phyloP scores from a whole-genome alignment of 2,113 vertebrate species.

The Motacilla alba region DNA sequence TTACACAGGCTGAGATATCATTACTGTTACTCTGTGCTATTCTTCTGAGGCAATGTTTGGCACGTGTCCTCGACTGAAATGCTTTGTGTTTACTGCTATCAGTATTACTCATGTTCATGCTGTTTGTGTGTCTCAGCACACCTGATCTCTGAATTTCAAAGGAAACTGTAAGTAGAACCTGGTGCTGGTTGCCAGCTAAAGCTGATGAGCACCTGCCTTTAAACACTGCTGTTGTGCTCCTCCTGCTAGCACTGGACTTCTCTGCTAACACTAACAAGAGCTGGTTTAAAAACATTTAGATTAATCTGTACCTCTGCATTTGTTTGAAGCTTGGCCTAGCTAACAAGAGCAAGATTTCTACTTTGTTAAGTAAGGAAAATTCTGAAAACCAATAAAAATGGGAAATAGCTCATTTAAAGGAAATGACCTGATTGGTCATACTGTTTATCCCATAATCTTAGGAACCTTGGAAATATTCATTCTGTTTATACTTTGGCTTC shows the following conservation, averaged over 20 bases:
- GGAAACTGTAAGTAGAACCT: background rate
- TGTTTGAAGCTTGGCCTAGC: background rate
- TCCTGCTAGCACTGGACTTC: background rate
- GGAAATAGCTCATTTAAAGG: background rate
- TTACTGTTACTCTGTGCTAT: background rate
- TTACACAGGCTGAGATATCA: background rate
- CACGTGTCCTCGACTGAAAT: rapidly evolving
- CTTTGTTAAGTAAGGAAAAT: background rate
- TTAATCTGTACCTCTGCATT: background rate
- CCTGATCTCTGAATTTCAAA: background rate
- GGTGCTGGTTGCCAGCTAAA: background rate
- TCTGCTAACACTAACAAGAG: background rate
- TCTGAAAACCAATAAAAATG: background rate
- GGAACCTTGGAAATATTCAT: background rate
- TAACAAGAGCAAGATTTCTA: background rate
- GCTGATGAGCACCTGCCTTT: background rate
- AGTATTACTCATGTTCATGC: background rate
- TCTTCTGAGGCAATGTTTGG: background rate
- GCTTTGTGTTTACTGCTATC: background rate
- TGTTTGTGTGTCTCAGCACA: background rate
- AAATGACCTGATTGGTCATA: background rate
- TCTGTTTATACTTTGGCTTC: background rate
- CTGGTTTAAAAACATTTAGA: background rate
- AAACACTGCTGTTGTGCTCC: background rate
- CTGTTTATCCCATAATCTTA: background rate